Evolutionary conservation across 2,888 invertebrate species (phyloP).

Genomic region (Chalcis sispes): DNA sequence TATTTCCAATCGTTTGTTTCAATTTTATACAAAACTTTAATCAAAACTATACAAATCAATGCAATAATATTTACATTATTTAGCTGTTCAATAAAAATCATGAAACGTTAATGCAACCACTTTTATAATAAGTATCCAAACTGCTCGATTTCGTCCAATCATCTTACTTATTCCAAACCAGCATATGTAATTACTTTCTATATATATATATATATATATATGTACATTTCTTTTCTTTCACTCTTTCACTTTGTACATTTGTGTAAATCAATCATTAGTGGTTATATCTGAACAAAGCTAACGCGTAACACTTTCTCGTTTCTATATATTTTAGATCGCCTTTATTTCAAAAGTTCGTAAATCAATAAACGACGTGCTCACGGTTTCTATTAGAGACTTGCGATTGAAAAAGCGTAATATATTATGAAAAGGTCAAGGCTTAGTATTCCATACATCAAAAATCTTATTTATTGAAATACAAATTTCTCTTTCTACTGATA

Average conservation of each 20-base stretch:
- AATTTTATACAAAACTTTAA: too few relatives aligned
- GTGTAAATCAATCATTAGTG: constrained; percentile 17
- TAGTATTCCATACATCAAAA: too few relatives aligned
- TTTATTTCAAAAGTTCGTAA: background rate
- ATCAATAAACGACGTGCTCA: background rate
- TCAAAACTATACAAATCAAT: too few relatives aligned
- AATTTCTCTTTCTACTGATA: too few relatives aligned
- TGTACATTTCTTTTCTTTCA: too few relatives aligned
- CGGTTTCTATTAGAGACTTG: background rate
- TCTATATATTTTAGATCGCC: constrained; percentile 3
- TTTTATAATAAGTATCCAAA: background rate
- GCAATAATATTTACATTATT: too few relatives aligned
- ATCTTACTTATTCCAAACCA: background rate
- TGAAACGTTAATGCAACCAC: background rate
- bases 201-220: too few relatives aligned
- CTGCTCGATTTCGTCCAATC: constrained; percentile 1
- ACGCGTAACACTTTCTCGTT: background rate
- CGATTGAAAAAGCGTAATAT: constrained; percentile 19
- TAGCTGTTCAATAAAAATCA: background rate
- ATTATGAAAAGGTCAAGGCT: constrained; percentile 23
- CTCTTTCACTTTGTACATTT: too few relatives aligned
- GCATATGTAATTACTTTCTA: background rate
- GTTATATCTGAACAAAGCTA: background rate
- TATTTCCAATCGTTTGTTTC: too few relatives aligned
- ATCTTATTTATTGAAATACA: too few relatives aligned